phyloP scores from a whole-genome alignment of 2,797 vertebrate species.

The Tokudaia tokunoshimensis region DNA sequence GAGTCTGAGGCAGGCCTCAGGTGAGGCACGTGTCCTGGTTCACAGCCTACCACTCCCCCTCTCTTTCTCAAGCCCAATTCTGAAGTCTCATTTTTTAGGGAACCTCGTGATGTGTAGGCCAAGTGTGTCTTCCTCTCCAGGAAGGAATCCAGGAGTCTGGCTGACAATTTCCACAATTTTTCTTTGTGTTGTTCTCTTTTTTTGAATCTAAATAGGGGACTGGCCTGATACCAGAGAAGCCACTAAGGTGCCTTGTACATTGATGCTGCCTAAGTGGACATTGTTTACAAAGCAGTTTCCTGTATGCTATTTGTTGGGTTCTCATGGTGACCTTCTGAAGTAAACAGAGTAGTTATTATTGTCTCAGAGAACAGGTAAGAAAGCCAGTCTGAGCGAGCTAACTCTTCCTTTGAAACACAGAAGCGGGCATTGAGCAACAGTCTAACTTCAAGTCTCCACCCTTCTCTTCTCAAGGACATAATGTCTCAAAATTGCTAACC shows the following conservation, averaged over 20 bases:
- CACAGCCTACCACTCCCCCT: not conserved
- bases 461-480: not conserved
- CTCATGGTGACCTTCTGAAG: not conserved
- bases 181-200: not conserved
- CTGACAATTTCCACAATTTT: not conserved
- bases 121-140: not conserved
- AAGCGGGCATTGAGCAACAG: not conserved
- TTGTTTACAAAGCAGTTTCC: constrained; percentile 18
- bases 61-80: not conserved
- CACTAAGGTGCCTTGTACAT: not conserved
- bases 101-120: not conserved
- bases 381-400: not conserved
- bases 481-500: constrained; percentile 3
- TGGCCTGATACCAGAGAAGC: constrained; percentile 22
- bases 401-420: not conserved
- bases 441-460: not conserved
- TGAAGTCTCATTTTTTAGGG: not conserved
- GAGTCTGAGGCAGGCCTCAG: not conserved
- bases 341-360: not conserved
- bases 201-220: not conserved
- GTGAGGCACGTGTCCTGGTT: not conserved
- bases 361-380: not conserved
- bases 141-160: not conserved
- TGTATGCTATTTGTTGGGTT: not conserved
- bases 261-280: not conserved